Evolutionary conservation across 1,140 invertebrate genomes (phyloP).

Genomic region (Drosophila seguyi): DNA sequence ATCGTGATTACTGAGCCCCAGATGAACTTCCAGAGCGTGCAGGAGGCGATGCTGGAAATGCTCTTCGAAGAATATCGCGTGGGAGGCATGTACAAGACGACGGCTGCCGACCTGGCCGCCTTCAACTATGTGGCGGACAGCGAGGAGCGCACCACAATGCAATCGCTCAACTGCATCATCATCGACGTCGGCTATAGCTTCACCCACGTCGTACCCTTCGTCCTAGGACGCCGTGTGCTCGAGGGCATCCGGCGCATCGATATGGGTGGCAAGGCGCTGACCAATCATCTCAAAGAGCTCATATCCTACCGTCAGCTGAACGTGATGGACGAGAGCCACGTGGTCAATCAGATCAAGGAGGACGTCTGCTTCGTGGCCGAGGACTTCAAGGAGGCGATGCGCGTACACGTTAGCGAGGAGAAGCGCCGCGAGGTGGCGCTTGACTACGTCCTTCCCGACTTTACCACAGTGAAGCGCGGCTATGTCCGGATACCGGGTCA

Average conservation of each 20-base stretch:
- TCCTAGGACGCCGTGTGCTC: conserved; percentile 94
- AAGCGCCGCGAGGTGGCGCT: conserved; percentile 89
- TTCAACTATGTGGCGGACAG: conserved; percentile 88
- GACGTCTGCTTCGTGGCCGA: conserved; percentile 97
- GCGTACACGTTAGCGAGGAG: conserved; percentile 88
- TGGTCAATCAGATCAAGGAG: conserved; percentile 99
- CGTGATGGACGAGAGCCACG: conserved; percentile 99
- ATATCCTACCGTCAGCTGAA: conserved; percentile 96
- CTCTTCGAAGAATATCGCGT: conserved; percentile 99
- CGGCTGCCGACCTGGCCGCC: conserved; percentile 90
- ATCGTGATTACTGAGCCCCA: conserved; percentile 97
- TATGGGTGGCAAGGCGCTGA: conserved; percentile 98
- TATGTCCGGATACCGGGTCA: conserved; percentile 86
- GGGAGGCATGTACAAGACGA: conserved; percentile 92
- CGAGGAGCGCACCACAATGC: conserved; percentile 72
- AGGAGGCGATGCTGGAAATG: conserved; percentile 97
- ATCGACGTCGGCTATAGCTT: conserved; percentile 98
- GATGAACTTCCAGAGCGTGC: conserved; percentile 96
- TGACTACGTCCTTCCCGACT: conserved; percentile 98
- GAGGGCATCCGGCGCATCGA: conserved; percentile 94
- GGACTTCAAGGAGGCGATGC: conserved; percentile 95
- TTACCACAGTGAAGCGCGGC: conserved; percentile 93
- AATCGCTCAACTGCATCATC: conserved; percentile 91
- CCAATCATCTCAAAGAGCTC: conserved; percentile 99
- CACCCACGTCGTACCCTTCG: conserved; percentile 97